phyloP scores from a whole-genome alignment of 2,888 invertebrate species.

The Agelastica alni region DNA sequence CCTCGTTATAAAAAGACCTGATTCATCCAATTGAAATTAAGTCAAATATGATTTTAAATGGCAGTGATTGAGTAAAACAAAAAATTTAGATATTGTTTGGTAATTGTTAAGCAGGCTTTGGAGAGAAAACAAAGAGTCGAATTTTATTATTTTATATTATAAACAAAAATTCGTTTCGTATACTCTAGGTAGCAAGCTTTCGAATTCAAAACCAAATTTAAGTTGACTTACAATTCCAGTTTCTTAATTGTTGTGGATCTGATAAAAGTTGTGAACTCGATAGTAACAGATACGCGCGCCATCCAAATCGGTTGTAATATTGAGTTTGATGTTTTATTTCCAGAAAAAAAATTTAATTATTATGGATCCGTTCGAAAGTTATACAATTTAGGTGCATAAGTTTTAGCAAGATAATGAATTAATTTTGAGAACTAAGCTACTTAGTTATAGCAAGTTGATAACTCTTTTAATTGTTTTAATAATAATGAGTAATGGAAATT shows the following conservation, averaged over 20 bases:
- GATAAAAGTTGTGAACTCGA: slow-evolving; percentile 26
- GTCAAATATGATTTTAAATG: too few relatives aligned
- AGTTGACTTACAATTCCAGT: slow-evolving; percentile 20
- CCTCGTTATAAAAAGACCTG: too few relatives aligned
- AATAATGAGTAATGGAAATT: slow-evolving; percentile 9
- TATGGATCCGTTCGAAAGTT: slow-evolving; percentile 13
- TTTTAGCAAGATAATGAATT: slow-evolving; percentile 16
- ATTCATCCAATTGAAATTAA: too few relatives aligned
- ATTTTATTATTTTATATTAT: background rate
- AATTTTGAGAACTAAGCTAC: slow-evolving; percentile 10
- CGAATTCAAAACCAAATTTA: slow-evolving; percentile 12
- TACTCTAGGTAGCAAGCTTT: slow-evolving; percentile 2
- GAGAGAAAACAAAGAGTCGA: too few relatives aligned
- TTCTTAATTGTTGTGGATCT: slow-evolving; percentile 26
- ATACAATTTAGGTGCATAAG: slow-evolving; percentile 21
- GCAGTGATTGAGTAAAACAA: too few relatives aligned
- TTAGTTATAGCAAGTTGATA: slow-evolving; percentile 12
- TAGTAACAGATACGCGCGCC: background rate
- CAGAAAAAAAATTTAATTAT: too few relatives aligned
- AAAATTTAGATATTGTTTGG: too few relatives aligned
- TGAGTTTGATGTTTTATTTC: too few relatives aligned
- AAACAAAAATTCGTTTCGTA: background rate
- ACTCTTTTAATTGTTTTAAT: slow-evolving; percentile 5
- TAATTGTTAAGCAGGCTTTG: too few relatives aligned
- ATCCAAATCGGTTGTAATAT: slow-evolving; percentile 6